These are phyloP conservation scores for Thalassoma bifasciatum DNA, from an alignment of 2,113 vertebrate species.

Conservation along the genomic window DNA sequence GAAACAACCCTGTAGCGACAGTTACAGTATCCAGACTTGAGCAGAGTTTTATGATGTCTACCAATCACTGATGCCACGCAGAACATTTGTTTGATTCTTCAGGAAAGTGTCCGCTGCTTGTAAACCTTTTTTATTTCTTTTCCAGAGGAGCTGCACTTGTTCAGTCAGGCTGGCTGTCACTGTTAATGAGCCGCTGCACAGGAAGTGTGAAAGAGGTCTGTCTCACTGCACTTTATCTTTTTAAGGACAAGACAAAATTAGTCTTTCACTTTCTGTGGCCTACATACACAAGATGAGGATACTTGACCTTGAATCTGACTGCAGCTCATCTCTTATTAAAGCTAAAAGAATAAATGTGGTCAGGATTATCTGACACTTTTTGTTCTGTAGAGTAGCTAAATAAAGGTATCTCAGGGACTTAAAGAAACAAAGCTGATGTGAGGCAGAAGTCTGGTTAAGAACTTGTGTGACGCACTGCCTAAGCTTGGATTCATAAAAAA, in stretches of 20 bases:
- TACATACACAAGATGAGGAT: background rate
- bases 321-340: background rate
- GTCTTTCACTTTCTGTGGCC: background rate
- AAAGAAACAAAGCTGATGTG: no score
- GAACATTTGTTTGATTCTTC: conserved; percentile 25
- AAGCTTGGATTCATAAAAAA: no score
- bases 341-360: background rate
- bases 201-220: conserved; percentile 1
- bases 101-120: conserved; percentile 34
- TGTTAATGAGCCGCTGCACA: conserved; percentile 13
- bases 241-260: background rate
- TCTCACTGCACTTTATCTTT: background rate
- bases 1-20: background rate
- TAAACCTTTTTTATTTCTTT: conserved; percentile 36
- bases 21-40: conserved; percentile 36
- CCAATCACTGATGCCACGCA: conserved; percentile 37
- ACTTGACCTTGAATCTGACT: background rate
- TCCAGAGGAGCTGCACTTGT: conserved; percentile 3
- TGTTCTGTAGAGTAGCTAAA: no score
- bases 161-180: background rate
- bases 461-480: no score
- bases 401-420: no score
- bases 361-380: no score
- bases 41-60: conserved; percentile 33
- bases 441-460: no score